phyloP scores from a whole-genome alignment of 2,113 vertebrate species.

The Podocnemis expansa region DNA sequence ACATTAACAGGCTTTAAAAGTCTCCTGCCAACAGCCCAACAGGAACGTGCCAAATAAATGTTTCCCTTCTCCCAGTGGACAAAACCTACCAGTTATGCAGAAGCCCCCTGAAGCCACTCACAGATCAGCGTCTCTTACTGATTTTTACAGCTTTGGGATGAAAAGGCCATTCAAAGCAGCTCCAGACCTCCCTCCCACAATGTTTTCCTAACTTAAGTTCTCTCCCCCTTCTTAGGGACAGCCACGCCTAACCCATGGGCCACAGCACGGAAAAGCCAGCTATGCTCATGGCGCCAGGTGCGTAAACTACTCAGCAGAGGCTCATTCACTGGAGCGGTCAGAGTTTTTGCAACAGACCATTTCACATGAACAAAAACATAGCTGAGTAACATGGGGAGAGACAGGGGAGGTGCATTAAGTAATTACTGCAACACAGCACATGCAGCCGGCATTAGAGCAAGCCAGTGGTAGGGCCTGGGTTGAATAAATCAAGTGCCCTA shows the following conservation, averaged over 20 bases:
- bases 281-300: conserved; percentile 37
- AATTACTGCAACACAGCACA: not conserved
- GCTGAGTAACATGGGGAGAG: not conserved
- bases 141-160: conserved; percentile 34
- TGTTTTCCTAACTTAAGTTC: conserved; percentile 46
- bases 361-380: not conserved
- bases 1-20: not conserved
- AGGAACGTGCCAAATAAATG: not conserved
- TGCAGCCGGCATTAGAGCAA: not conserved
- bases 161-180: conserved; percentile 56
- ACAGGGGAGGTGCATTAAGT: not conserved
- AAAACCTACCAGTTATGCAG: too few relatives aligned
- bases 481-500: not conserved
- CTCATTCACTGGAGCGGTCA: not conserved
- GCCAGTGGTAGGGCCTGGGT: not conserved
- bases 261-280: conserved; percentile 49
- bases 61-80: not conserved
- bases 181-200: conserved; percentile 13
- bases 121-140: not conserved
- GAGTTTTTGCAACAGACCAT: not conserved
- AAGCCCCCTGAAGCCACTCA: not conserved
- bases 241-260: not conserved
- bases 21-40: not conserved
- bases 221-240: conserved; percentile 45
- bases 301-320: conserved; percentile 1